phyloP scores from a whole-genome alignment of 1,140 invertebrate genomes.

The Sarcophaga bullata region DNA sequence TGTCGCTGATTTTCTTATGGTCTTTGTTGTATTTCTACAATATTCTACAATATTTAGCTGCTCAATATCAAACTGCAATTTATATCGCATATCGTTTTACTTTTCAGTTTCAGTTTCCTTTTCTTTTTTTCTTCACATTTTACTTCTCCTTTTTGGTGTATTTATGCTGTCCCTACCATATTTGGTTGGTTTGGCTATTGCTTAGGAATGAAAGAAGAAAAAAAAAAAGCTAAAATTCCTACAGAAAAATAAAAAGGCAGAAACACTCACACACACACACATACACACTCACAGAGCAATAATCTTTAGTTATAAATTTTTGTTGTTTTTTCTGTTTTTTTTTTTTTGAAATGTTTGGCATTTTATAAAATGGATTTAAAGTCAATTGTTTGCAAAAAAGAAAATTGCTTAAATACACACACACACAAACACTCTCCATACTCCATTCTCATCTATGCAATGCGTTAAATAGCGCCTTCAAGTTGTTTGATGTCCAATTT shows the following conservation, averaged over 20 bases:
- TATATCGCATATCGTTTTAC: too few species aligned
- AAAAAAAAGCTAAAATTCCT: too few species aligned
- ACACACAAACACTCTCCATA: neutral
- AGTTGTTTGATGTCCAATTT: conserved; percentile 37
- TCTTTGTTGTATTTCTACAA: too few species aligned
- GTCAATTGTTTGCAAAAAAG: conserved; percentile 2
- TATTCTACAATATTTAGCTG: too few species aligned
- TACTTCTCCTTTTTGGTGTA: neutral
- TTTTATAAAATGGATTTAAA: neutral
- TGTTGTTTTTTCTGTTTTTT: neutral
- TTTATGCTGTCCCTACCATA: conserved; percentile 15
- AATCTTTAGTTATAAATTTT: conserved; percentile 16
- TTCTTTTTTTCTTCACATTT: neutral
- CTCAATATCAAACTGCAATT: too few species aligned
- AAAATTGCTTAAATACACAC: neutral
- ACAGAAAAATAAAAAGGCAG: neutral
- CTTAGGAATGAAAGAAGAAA: neutral
- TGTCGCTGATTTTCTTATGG: neutral
- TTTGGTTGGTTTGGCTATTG: neutral
- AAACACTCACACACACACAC: neutral
- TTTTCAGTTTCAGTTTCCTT: neutral
- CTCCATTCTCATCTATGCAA: neutral
- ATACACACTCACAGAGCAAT: neutral
- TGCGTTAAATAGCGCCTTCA: conserved; percentile 40
- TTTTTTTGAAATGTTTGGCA: neutral